These are phyloP conservation scores for Lepidothrix coronata DNA, from an alignment of 2,113 vertebrate species.

Conservation along the genomic window DNA sequence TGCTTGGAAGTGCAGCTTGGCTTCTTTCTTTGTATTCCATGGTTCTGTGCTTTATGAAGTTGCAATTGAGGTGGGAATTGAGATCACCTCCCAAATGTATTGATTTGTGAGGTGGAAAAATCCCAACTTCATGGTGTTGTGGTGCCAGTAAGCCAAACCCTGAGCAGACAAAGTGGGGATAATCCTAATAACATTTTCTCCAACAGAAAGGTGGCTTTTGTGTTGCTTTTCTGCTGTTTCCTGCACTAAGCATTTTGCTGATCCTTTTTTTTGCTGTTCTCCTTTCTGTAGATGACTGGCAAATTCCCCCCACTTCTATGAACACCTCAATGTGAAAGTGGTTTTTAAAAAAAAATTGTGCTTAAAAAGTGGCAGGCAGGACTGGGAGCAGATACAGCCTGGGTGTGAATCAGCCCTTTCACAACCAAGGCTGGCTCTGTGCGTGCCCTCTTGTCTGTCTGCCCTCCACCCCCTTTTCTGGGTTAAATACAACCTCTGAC, in stretches of 20 bases:
- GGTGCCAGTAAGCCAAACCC: not conserved
- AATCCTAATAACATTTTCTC: not conserved
- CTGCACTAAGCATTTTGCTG: not conserved
- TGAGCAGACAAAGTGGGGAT: not conserved
- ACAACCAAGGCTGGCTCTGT: not conserved
- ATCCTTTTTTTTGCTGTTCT: not conserved
- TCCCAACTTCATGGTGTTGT: not conserved
- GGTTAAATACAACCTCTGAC: not conserved
- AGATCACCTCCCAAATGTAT: not conserved
- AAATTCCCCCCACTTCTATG: not conserved
- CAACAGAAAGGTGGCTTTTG: not conserved
- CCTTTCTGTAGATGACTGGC: not conserved
- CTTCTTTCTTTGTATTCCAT: fast-evolving
- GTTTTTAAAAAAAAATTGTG: not conserved
- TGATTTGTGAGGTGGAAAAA: not conserved
- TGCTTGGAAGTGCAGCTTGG: not conserved
- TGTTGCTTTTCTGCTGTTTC: not conserved
- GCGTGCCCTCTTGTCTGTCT: not conserved
- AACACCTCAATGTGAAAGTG: not conserved
- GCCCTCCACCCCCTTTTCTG: not conserved
- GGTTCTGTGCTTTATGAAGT: not conserved
- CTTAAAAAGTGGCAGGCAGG: not conserved
- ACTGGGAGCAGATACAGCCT: not conserved
- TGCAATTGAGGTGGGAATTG: not conserved
- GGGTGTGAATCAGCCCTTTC: slow-evolving; percentile 16